Percentiles rank a stretch among this genome's conserved stretches.
Conservation (phyloP, 2,797 vertebrate species). For the Meriones psammophilus region DNA sequence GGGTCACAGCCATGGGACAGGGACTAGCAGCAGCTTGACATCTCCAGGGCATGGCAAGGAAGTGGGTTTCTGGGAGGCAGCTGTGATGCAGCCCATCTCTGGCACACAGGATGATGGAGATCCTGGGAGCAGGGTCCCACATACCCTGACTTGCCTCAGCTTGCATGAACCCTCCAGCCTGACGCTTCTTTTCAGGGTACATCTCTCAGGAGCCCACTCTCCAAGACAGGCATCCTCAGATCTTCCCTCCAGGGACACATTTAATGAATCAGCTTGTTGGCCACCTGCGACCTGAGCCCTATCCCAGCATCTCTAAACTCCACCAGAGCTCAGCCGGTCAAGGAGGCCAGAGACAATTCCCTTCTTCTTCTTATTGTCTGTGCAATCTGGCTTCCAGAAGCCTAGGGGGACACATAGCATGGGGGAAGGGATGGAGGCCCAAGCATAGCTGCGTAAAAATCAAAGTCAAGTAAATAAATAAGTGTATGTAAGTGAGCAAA, state of each 20-base stretch:
- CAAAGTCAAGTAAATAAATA: not conserved
- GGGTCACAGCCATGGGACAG: slow-evolving; percentile 52
- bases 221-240: slow-evolving; percentile 45
- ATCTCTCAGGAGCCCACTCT: slow-evolving; percentile 51
- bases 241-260: slow-evolving; percentile 75
- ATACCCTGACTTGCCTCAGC: not conserved
- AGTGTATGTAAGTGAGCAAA: not conserved
- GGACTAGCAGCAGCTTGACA: slow-evolving; percentile 38
- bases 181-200: slow-evolving; percentile 32
- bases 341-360: slow-evolving; percentile 76
- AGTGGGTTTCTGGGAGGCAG: not conserved
- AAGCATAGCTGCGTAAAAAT: not conserved
- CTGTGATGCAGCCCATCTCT: not conserved
- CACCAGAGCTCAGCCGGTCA: slow-evolving; percentile 79
- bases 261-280: slow-evolving; percentile 78
- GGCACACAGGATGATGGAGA: not conserved
- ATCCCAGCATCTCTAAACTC: not conserved
- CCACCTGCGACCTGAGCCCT: slow-evolving; percentile 79
- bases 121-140: not conserved
- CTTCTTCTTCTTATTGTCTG: slow-evolving; percentile 71
- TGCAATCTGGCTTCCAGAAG: slow-evolving; percentile 52
- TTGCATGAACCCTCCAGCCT: slow-evolving; percentile 13
- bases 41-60: not conserved
- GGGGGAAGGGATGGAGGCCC: not conserved
- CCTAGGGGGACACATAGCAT: not conserved